A percentile compares a stretch with the other conserved stretches of the same genome.
Evolutionary conservation across 1,140 invertebrate genomes (phyloP).

Genomic region (Calephelis nemesis): DNA sequence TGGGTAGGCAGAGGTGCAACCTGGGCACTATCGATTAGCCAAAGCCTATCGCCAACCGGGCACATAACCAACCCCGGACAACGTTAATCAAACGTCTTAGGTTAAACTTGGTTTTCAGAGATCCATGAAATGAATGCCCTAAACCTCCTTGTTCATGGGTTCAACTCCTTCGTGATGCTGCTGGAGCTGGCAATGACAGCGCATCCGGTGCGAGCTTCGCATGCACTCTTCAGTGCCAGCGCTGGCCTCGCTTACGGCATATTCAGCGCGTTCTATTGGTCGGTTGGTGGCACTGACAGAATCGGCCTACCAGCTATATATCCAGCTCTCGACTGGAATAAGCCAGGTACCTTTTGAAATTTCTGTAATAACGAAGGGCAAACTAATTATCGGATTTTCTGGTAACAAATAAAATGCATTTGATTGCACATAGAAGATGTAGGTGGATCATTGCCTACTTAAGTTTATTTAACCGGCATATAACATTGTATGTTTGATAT

Average conservation of each 20-base stretch:
- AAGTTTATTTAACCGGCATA: too few species aligned
- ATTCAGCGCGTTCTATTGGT: slow-evolving; percentile 71
- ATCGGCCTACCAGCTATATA: slow-evolving; percentile 60
- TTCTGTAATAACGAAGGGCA: too few species aligned
- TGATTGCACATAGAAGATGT: too few species aligned
- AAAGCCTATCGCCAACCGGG: too few species aligned
- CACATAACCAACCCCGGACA: too few species aligned
- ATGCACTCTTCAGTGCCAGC: slow-evolving; percentile 82
- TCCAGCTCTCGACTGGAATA: slow-evolving; percentile 65
- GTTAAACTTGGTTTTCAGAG: slow-evolving; percentile 43
- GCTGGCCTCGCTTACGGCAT: slow-evolving; percentile 65
- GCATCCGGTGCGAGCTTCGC: slow-evolving; percentile 84
- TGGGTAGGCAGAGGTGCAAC: too few species aligned
- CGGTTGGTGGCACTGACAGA: slow-evolving; percentile 60
- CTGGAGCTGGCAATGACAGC: slow-evolving; percentile 85
- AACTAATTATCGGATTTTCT: too few species aligned
- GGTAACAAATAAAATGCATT: too few species aligned
- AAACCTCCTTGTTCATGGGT: slow-evolving; percentile 86
- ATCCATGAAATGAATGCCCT: slow-evolving; percentile 81
- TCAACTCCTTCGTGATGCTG: slow-evolving; percentile 87
- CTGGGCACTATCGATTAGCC: too few species aligned
- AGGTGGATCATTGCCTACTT: too few species aligned
- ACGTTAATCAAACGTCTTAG: background rate
- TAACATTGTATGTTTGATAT: too few species aligned
- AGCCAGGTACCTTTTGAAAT: slow-evolving; percentile 47